A percentile compares a stretch with the other conserved stretches of the same genome.
phyloP scores from a whole-genome alignment of 2,888 invertebrate genomes.

The Ennomos quercinarius region DNA sequence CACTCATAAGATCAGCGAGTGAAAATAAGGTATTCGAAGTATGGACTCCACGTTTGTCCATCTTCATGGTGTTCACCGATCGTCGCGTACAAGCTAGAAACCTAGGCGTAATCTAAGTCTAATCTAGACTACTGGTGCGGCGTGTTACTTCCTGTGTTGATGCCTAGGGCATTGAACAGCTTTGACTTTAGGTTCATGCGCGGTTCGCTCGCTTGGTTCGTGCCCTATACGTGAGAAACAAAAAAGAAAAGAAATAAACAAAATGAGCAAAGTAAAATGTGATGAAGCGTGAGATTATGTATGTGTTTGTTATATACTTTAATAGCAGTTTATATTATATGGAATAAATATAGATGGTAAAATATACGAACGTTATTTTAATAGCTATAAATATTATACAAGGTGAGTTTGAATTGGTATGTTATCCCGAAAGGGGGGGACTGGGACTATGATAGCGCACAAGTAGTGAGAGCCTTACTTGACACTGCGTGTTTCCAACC shows the following conservation, averaged over 20 bases:
- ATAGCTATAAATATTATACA: too few species aligned
- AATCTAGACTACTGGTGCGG: slow-evolving; percentile 75
- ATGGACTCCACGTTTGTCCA: too few species aligned
- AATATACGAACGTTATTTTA: too few species aligned
- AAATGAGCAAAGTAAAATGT: slow-evolving; percentile 61
- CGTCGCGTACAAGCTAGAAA: slow-evolving; percentile 22
- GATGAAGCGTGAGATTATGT: slow-evolving; percentile 42
- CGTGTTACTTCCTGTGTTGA: slow-evolving; percentile 87
- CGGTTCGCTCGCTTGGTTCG: slow-evolving; percentile 89
- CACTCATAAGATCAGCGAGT: too few species aligned
- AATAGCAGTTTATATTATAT: too few species aligned
- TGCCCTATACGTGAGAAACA: slow-evolving; percentile 86
- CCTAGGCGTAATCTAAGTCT: slow-evolving; percentile 33
- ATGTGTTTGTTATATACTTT: neutral
- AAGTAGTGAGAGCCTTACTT: too few species aligned
- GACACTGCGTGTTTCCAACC: too few species aligned
- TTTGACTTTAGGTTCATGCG: slow-evolving; percentile 93
- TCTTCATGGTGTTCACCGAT: neutral
- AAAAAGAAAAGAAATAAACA: slow-evolving; percentile 72
- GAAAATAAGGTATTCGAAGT: too few species aligned
- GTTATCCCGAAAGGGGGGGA: too few species aligned
- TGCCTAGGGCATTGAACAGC: slow-evolving; percentile 93
- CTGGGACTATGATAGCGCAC: too few species aligned
- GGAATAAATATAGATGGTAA: too few species aligned
- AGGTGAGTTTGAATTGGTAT: too few species aligned